Evolutionary conservation across 92 coral and sea anemone species (phyloP).

Genomic region (Hydrozoanthus gracilis): DNA sequence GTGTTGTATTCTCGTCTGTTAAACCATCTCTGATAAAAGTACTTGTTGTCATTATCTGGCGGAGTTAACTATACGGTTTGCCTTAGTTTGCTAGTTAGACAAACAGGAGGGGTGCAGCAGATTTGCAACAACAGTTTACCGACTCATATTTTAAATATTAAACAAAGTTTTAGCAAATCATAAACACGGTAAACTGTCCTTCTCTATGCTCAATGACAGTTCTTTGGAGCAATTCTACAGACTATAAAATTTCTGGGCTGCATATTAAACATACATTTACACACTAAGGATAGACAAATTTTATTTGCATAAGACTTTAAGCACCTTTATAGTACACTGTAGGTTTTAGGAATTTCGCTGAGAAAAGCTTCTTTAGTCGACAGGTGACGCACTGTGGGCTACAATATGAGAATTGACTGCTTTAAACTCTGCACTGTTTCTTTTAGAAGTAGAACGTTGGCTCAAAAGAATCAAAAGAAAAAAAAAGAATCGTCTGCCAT

Average conservation of each 20-base stretch:
- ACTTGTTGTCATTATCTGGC: constrained; percentile 18
- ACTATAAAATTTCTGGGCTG: too few species aligned
- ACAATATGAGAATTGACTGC: too few species aligned
- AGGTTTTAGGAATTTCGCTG: too few species aligned
- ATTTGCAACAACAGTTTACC: constrained; percentile 1
- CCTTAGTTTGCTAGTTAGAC: background rate
- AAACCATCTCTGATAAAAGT: background rate
- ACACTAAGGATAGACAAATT: too few species aligned
- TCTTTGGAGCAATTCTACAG: too few species aligned
- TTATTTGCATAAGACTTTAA: too few species aligned
- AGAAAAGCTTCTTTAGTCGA: too few species aligned
- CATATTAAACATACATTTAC: too few species aligned
- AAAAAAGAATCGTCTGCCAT: background rate
- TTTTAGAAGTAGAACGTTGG: background rate
- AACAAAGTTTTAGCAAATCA: constrained; percentile 29
- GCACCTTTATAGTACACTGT: too few species aligned
- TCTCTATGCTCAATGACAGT: too few species aligned
- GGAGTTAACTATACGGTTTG: background rate
- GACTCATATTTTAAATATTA: background rate
- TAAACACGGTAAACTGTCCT: background rate
- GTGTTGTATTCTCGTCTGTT: constrained; percentile 12
- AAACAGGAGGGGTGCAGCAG: constrained; percentile 9
- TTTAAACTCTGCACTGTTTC: background rate
- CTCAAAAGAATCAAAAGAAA: background rate
- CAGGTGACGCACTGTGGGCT: too few species aligned